Base-by-base conservation (phyloP, 2,888 invertebrate species). In the Chalcis sispes region DNA sequence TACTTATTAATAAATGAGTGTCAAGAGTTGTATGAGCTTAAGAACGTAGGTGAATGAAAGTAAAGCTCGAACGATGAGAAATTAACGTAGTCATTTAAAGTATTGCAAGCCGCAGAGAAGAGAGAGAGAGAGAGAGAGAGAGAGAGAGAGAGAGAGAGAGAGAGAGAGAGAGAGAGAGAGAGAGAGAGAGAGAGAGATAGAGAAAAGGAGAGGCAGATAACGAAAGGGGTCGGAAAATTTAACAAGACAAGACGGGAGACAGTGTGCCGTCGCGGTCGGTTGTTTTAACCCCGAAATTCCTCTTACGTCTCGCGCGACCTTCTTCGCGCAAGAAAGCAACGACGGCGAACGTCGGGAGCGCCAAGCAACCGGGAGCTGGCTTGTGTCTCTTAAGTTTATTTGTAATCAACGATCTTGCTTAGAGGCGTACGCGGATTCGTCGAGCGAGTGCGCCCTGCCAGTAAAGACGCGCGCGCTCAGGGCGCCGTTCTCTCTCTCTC, bases 371-470 rank as follows among this genome's bases (percentile, higher is more conserved):
- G 15, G 23, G 29, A 58, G 64, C 40, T 59, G 59, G 20, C 50
- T 66, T 42, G 50, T 42, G 42, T 56, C 77, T 54, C 77, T 75
- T 71, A 56, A 80, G 81, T 81, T 83, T 82, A 81, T 82, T 83
- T 80, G 81, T 82, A 81, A 83, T 82, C 82, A 83, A 80, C 79
- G 78, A 83, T 85, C 80, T 81, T 81, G 79, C 80, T 73, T 70
- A 73, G 69, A 80, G 76, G 64, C 74, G 74, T 36, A 70, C 76
- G 77, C 61, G 72, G 75, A 77, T 75, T 71, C 73, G 71, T 59
- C 70, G 64, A 54, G 25, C 42, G 59, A 76, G 76, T 56, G 71
- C 54, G 59, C 66, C 15, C 36, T 15, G 32, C 20, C 13, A 36
- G 58, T 58, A 18, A 52, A 62, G 66, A 46, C 72, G 50, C 40